Evolutionary conservation across 1,140 invertebrate species (phyloP), one percentile per base, ranked within the genome.

Genomic region (Conus ventricosus): DNA sequence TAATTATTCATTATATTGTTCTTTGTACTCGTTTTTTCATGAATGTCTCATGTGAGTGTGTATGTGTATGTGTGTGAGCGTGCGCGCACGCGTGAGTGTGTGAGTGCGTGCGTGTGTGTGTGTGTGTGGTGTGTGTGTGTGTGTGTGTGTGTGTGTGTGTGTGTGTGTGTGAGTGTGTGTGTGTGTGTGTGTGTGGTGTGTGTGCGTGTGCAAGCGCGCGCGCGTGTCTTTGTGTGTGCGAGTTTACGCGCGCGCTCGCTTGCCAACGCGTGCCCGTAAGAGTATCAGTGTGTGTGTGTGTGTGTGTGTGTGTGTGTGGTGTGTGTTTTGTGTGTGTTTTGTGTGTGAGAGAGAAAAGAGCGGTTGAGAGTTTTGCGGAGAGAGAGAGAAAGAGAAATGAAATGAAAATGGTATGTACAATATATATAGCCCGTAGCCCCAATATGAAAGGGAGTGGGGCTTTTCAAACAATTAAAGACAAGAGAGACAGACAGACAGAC

Each of bases 181-280:
- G 39, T 39, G 39, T 39, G 39, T 39, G 39, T 39, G 39, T 39
- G 39, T 39, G 39, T 39, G 39, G 78, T 53, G 78, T 81, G 78
- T 81, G 11, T 81, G 78, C 53, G 11, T 81, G 78, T 81, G 78
- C 51, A 27, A 3, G 78, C 51, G 78, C 51, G 78, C 53, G 78
- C 51, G 78, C 51, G 78, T 81, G 78, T 81, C 5, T 81, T n/a
- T 81, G 78, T 81, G 78, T 7, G 78, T 81, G 78, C 51, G 78
- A 39, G 78, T 53, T n/a, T 7, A 27, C 2, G 78, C 51, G 78
- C 51, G 78, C 51, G 27, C 51, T 1, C 23, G 27, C 51, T 8
- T 27, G 15, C 10, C 1, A 11, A 6, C 8, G n/a, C 8, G 17
- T 81, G 17, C 8, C 11, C 23, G 78, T 51, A 27, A 81, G 27